Evolutionary conservation across 2,888 invertebrate genomes (phyloP).

Genomic region (Xestia sexstrigata): DNA sequence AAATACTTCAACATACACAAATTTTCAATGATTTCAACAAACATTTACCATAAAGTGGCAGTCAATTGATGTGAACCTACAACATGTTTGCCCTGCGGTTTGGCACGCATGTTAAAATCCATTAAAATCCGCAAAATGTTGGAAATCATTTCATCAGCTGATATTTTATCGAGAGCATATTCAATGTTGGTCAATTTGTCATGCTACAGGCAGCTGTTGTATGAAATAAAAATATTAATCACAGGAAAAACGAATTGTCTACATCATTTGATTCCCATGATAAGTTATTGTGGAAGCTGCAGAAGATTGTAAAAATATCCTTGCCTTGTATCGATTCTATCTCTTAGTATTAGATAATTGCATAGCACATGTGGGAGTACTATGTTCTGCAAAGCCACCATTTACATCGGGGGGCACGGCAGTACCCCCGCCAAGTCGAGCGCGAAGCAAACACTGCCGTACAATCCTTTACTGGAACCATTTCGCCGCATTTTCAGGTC

Average conservation of each 20-base stretch:
- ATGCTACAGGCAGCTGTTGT: not conserved
- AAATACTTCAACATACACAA: not conserved
- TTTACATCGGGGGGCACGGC: too few species aligned
- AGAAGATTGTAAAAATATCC: too few species aligned
- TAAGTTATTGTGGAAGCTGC: too few species aligned
- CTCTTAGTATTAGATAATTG: too few species aligned
- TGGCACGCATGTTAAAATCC: slow-evolving; percentile 47
- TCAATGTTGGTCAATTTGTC: slow-evolving; percentile 11
- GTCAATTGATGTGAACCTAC: slow-evolving; percentile 25
- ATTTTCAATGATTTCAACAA: not conserved
- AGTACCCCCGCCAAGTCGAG: too few species aligned
- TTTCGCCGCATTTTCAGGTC: too few species aligned
- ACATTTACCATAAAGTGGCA: slow-evolving; percentile 8
- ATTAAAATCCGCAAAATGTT: slow-evolving; percentile 43
- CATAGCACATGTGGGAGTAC: too few species aligned
- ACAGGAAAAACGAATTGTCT: not conserved
- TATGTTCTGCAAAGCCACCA: too few species aligned
- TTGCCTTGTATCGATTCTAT: too few species aligned
- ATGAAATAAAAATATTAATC: not conserved
- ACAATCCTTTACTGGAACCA: too few species aligned
- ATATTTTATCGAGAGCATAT: slow-evolving; percentile 12
- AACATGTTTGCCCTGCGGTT: slow-evolving; percentile 46
- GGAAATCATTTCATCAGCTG: slow-evolving; percentile 36
- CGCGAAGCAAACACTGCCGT: too few species aligned
- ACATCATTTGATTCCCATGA: not conserved